Conservation (phyloP, 2,888 invertebrate genomes). For the Lamproptera curius region DNA sequence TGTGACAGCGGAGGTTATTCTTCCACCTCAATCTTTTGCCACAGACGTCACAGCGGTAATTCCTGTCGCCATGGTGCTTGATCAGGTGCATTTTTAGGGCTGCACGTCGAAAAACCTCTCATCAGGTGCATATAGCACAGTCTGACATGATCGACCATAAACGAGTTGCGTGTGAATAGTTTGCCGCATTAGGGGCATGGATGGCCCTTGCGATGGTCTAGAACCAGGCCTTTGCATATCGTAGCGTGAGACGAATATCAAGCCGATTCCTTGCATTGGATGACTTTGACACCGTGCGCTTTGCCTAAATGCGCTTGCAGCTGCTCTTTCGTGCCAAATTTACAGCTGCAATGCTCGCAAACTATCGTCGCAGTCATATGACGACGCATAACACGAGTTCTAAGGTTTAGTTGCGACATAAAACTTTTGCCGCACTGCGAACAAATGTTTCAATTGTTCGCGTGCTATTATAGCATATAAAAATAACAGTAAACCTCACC, state of each 20-base stretch:
- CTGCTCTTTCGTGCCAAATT: conserved; percentile 38
- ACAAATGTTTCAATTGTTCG: conserved; percentile 53
- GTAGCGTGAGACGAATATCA: conserved; percentile 50
- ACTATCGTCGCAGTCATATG: conserved; percentile 43
- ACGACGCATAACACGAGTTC: conserved; percentile 45
- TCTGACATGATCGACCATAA: conserved; percentile 52
- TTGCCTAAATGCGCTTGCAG: conserved; percentile 46
- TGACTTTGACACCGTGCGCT: conserved; percentile 45
- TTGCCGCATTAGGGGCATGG: conserved; percentile 52
- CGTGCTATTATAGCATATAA: conserved; percentile 46
- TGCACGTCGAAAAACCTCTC: conserved; percentile 52
- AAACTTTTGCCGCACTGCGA: conserved; percentile 53
- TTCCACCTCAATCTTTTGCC: conserved; percentile 76
- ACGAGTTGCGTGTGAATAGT: conserved; percentile 51
- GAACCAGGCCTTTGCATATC: conserved; percentile 43
- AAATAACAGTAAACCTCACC: conserved; percentile 48
- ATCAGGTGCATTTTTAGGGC: conserved; percentile 61
- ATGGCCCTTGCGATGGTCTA: conserved; percentile 47
- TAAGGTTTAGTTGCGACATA: conserved; percentile 48
- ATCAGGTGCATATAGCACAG: conserved; percentile 50
- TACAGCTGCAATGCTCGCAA: conserved; percentile 41
- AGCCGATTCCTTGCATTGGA: conserved; percentile 51
- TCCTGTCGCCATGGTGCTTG: conserved; percentile 68
- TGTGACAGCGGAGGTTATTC: conserved; percentile 77
- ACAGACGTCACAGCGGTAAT: conserved; percentile 77